Conservation (phyloP, 2,888 invertebrate species). For the Cephus pulcher region DNA sequence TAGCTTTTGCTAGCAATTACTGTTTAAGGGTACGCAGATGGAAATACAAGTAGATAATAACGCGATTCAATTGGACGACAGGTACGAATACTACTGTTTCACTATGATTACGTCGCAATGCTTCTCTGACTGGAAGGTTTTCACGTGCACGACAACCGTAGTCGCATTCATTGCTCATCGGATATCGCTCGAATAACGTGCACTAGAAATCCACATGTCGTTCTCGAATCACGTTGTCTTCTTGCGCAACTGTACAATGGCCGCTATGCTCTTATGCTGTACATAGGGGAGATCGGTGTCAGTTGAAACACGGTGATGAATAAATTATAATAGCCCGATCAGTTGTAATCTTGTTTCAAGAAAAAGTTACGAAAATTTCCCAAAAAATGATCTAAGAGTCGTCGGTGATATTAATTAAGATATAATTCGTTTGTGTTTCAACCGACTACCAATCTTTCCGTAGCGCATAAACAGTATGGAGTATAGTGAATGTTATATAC, state of each 20-base stretch:
- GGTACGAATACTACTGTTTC: not conserved
- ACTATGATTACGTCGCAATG: not conserved
- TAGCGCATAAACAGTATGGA: no score
- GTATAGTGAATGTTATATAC: no score
- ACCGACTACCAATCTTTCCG: no score
- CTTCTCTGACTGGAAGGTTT: not conserved
- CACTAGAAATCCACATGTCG: not conserved
- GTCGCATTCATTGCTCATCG: not conserved
- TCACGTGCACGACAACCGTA: not conserved
- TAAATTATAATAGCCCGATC: no score
- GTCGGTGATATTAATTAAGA: no score
- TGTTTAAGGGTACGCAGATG: not conserved
- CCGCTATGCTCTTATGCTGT: not conserved
- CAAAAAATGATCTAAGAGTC: no score
- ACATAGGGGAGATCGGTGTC: not conserved
- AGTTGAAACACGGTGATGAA: no score
- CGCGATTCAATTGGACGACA: not conserved
- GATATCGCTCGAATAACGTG: not conserved
- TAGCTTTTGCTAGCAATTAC: not conserved
- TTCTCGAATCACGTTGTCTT: not conserved
- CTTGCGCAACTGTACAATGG: not conserved
- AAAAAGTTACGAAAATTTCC: no score
- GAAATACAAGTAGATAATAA: conserved; percentile 5
- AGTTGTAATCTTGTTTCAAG: no score
- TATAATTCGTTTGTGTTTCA: no score